Base-by-base conservation (phyloP, 2,888 invertebrate genomes). In the Vesta saturnalis region DNA sequence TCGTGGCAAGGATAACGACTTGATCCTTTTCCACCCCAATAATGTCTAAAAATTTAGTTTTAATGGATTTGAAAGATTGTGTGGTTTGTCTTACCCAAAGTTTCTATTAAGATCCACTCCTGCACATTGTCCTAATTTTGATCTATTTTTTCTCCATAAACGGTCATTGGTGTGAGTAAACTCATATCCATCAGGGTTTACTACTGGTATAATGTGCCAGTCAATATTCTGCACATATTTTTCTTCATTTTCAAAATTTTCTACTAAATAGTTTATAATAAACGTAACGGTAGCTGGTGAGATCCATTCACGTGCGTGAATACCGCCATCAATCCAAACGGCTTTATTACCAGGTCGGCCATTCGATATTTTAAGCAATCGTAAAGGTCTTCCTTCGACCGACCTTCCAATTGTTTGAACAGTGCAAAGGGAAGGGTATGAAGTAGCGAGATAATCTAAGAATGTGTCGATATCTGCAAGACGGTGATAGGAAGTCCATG, bases 241-340 rank as follows among this genome's bases (percentile, higher is more conserved):
- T 0, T 92, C 87, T 72, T 88, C 87, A 1, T 86, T 85, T 54
- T 92, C 88, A 81, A 89, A 92, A 74, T 89, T 90, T 74, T 90
- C 89, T 1, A 90, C 89, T 57, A 94, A 82, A 67, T 89, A 86
- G 78, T 94, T 89, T 15, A 94, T 90, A 43, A 94, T 85, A 81
- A 89, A 94, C 0, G 94, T 92, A 1, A 92, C 93, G 0, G 91
- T 88, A 0, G 94, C 92, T 0, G 92, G 91, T 49, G 92, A 91
- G 77, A 95, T 93, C 94, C 94, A 97, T 85, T 97, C 97, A 18
- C 97, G 88, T 0, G 95, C 93, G 77, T 96, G 95, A 74, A 95
- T 94, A 16, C 94, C 91, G 0, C 90, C 92, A 77, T 92, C 92
- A 47, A 92, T 83, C 92, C 93, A 93, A 10, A 93, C 86, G 0